Conservation (phyloP, 2,888 invertebrate species). For the Apamea sordens region DNA sequence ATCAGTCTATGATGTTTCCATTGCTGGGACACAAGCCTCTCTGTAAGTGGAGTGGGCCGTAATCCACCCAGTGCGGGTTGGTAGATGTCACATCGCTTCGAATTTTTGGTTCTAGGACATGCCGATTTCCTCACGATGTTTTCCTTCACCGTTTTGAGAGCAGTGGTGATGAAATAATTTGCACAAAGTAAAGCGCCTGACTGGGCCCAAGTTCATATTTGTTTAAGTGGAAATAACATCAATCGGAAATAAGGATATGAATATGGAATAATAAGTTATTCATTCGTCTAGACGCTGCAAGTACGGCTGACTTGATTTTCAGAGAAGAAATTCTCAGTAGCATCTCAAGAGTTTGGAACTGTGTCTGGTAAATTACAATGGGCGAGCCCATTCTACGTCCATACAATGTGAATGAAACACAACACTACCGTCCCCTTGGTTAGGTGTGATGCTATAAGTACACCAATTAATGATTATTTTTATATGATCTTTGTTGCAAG, state of each 20-base stretch:
- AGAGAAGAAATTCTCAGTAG: not conserved
- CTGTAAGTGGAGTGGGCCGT: not conserved
- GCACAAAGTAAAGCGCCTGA: too few relatives aligned
- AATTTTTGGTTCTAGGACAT: too few relatives aligned
- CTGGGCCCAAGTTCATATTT: too few relatives aligned
- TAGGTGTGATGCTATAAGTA: too few relatives aligned
- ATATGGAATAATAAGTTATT: not conserved
- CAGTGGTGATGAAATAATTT: too few relatives aligned
- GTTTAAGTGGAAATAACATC: too few relatives aligned
- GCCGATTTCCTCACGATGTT: too few relatives aligned
- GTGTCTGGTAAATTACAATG: not conserved
- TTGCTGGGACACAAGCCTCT: not conserved
- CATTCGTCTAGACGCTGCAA: not conserved
- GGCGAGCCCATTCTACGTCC: too few relatives aligned
- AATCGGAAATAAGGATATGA: not conserved
- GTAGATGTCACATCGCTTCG: too few relatives aligned
- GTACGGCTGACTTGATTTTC: not conserved
- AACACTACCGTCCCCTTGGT: not conserved
- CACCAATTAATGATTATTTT: not conserved
- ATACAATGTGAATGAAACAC: not conserved
- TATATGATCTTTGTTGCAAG: not conserved
- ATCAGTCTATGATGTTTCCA: not conserved
- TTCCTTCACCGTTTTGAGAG: too few relatives aligned
- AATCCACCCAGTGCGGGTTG: too few relatives aligned
- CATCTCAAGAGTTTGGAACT: not conserved